phyloP scores from a whole-genome alignment of 2,113 vertebrate genomes.

The Hepsetus odoe region DNA sequence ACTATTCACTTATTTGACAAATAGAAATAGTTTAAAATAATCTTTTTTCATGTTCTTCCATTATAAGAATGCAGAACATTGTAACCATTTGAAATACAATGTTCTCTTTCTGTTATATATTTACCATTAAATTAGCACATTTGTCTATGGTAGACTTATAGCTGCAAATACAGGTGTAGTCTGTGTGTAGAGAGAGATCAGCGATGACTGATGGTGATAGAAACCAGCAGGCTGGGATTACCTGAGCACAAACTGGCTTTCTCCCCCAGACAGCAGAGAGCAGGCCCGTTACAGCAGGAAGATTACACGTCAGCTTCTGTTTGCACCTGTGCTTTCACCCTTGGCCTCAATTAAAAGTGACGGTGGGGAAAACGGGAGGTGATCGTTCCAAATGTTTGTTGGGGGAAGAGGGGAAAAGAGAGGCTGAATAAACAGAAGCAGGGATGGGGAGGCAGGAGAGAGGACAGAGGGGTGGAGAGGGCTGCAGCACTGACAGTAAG shows the following conservation, averaged over 20 bases:
- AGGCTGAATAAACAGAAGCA: slow-evolving; percentile 36
- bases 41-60: too few relatives aligned
- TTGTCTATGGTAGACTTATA: not conserved
- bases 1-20: too few relatives aligned
- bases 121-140: too few relatives aligned
- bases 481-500: slow-evolving; percentile 45
- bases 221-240: slow-evolving; percentile 38
- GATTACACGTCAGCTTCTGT: slow-evolving; percentile 55
- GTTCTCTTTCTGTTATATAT: too few relatives aligned
- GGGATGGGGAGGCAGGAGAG: slow-evolving; percentile 6
- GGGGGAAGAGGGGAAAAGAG: not conserved
- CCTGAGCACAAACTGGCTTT: slow-evolving; percentile 37
- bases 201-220: slow-evolving; percentile 6
- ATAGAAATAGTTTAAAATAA: too few relatives aligned
- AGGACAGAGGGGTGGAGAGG: slow-evolving; percentile 13
- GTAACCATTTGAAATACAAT: too few relatives aligned
- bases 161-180: not conserved
- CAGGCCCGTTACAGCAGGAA: slow-evolving; percentile 39
- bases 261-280: slow-evolving; percentile 14
- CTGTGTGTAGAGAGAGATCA: not conserved
- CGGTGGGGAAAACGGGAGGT: slow-evolving; percentile 30
- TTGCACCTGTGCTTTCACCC: slow-evolving; percentile 39
- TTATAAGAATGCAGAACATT: too few relatives aligned
- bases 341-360: slow-evolving; percentile 59
- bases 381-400: slow-evolving; percentile 13